Base-by-base conservation (phyloP, 2,113 vertebrate species). In the Mirounga angustirostris region DNA sequence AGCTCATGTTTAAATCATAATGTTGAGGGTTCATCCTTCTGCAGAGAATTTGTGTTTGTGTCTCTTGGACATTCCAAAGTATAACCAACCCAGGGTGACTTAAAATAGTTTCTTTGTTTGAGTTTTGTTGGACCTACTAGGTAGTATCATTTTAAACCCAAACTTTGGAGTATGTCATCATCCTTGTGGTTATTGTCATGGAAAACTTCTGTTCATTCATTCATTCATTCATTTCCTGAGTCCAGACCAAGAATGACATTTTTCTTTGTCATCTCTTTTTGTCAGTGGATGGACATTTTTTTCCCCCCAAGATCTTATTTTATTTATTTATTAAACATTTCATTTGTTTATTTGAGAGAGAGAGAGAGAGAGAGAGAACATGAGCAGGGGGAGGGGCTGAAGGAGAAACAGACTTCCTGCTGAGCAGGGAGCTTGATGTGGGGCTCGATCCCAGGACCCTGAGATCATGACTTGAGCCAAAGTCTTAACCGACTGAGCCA, bases 261-360 rank as follows among this genome's bases (percentile, higher is more conserved):
- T 95, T 67, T 28, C 40, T 69, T 88, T 92, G 61, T 50, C n/a
- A 22, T 90, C n/a, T 36, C 14, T 81, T 88, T 78, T 90, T 65
- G 69, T 24, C 36, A 71, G 46, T 67, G 14, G 46, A 21, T 19
- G 18, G 1, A 74, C 18, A 36, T 50, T 30, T 13, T 10, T 24
- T 9, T 4, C 59, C 24, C 3, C 59, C 59, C 59, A 61, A 61
- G 59, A 21, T 61, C 24, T 28, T 61, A 61, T 61, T 61, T 61
- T 61, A 61, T 61, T 61, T 61, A 61, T 61, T 61, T 26, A 61
- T 61, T 54, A 61, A 61, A 61, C 24, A 61, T 61, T 61, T 61
- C 11, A 61, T 12, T 28, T 61, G 59, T 61, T 61, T 61, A 61
- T 61, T 61, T 61, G 22, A 21, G 59, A 12, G 59, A 61, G 10